These are phyloP conservation scores for Zaprionus taronus DNA, from an alignment of 1,140 invertebrate genomes.

Conservation along the genomic window DNA sequence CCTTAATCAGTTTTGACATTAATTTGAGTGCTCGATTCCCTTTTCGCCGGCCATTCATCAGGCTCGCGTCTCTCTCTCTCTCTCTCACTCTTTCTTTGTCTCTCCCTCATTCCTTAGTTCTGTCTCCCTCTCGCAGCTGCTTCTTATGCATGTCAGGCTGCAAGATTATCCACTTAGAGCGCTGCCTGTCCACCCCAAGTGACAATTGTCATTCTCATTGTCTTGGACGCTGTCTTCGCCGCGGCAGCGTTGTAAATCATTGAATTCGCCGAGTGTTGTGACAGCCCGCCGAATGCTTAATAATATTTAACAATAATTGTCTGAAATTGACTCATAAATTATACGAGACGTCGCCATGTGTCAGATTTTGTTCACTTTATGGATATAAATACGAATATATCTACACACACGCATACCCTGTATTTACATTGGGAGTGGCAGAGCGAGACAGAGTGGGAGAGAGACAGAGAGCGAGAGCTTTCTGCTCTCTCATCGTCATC, in stretches of 20 bases:
- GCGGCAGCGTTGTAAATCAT: slow-evolving; percentile 70
- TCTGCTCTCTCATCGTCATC: slow-evolving; percentile 25
- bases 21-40: slow-evolving; percentile 68
- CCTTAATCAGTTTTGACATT: slow-evolving; percentile 81
- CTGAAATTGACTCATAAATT: slow-evolving; percentile 84
- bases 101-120: neutral
- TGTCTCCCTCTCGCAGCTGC: neutral
- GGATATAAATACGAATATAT: slow-evolving; percentile 42
- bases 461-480: slow-evolving; percentile 38
- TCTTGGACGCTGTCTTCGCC: slow-evolving; percentile 22
- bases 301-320: slow-evolving; percentile 84
- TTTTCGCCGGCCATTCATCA: slow-evolving; percentile 52
- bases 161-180: slow-evolving; percentile 80
- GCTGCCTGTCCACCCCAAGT: slow-evolving; percentile 69
- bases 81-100: neutral
- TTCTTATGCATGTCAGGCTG: slow-evolving; percentile 61
- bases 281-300: slow-evolving; percentile 81
- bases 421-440: slow-evolving; percentile 46
- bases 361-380: slow-evolving; percentile 65
- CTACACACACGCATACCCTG: slow-evolving; percentile 13
- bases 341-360: slow-evolving; percentile 65
- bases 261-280: slow-evolving; percentile 71
- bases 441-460: slow-evolving; percentile 16
- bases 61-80: neutral
- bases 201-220: slow-evolving; percentile 72